Evolutionary conservation across 1,140 invertebrate species (phyloP).

Genomic region (Anastatus disparis): DNA sequence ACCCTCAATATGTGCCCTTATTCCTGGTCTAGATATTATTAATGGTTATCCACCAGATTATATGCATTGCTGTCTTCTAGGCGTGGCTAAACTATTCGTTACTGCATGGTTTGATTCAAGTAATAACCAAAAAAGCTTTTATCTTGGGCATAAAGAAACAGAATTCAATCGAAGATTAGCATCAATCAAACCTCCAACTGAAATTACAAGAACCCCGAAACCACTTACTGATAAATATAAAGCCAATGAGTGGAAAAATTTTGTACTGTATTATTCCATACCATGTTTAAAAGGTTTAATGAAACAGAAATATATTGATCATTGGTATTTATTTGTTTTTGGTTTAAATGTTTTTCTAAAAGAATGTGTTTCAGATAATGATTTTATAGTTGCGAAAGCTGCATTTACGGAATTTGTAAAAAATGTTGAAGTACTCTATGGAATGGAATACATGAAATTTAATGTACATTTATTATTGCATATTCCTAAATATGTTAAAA

Average conservation of each 20-base stretch:
- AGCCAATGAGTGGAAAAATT: background rate
- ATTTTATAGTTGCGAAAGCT: background rate
- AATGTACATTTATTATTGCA: constrained; percentile 45
- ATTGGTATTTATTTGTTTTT: too few relatives aligned
- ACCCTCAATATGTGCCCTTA: background rate
- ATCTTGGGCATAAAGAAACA: background rate
- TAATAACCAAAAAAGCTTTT: background rate
- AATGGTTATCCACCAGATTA: constrained; percentile 1
- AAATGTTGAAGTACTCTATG: constrained; percentile 39
- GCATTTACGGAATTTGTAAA: constrained; percentile 31
- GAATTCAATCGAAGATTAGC: background rate
- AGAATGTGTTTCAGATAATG: constrained; percentile 7
- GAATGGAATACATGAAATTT: constrained; percentile 42
- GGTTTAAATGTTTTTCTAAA: background rate
- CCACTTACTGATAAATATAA: background rate
- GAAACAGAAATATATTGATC: too few relatives aligned
- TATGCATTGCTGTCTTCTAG: background rate
- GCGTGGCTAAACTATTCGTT: background rate
- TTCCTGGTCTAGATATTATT: background rate
- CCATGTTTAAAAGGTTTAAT: too few relatives aligned
- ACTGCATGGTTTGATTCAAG: background rate
- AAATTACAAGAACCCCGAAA: too few relatives aligned
- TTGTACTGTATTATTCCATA: constrained; percentile 29
- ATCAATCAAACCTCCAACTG: background rate
- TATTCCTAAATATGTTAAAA: constrained; percentile 35